phyloP scores from a whole-genome alignment of 2,888 invertebrate genomes.

The Adelphocoris suturalis region DNA sequence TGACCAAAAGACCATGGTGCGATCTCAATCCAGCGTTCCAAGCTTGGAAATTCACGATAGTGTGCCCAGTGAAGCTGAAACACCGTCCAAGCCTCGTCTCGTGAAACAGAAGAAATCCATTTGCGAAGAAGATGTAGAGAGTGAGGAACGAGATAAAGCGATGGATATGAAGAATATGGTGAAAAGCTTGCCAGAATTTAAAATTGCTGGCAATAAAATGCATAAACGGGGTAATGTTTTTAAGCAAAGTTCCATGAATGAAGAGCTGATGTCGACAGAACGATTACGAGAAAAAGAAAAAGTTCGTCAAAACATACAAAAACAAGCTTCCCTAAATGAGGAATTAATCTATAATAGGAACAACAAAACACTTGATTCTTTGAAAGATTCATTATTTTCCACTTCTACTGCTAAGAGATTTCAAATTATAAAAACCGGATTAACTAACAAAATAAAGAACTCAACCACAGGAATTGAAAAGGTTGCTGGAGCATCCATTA shows the following conservation, averaged over 20 bases:
- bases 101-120: constrained; percentile 93
- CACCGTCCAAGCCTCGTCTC: constrained; percentile 83
- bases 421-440: constrained; percentile 88
- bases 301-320: constrained; percentile 90
- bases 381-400: constrained; percentile 87
- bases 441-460: constrained; percentile 90
- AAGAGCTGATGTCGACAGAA: constrained; percentile 93
- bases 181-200: constrained; percentile 84
- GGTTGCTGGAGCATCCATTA: constrained; percentile 84
- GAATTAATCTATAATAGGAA: constrained; percentile 85
- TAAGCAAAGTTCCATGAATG: constrained; percentile 93
- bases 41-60: constrained; percentile 79
- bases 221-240: constrained; percentile 82
- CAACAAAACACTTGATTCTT: constrained; percentile 84
- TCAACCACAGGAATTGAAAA: constrained; percentile 91
- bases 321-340: constrained; percentile 93
- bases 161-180: constrained; percentile 86
- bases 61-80: constrained; percentile 75
- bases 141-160: constrained; percentile 77
- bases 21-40: constrained; percentile 88
- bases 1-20: constrained; percentile 84
- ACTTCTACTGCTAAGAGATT: constrained; percentile 87
- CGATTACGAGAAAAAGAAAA: constrained; percentile 90
- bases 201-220: constrained; percentile 76
- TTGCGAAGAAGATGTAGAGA: constrained; percentile 81